phyloP scores from a whole-genome alignment of 2,113 vertebrate species.

The Sula dactylatra region DNA sequence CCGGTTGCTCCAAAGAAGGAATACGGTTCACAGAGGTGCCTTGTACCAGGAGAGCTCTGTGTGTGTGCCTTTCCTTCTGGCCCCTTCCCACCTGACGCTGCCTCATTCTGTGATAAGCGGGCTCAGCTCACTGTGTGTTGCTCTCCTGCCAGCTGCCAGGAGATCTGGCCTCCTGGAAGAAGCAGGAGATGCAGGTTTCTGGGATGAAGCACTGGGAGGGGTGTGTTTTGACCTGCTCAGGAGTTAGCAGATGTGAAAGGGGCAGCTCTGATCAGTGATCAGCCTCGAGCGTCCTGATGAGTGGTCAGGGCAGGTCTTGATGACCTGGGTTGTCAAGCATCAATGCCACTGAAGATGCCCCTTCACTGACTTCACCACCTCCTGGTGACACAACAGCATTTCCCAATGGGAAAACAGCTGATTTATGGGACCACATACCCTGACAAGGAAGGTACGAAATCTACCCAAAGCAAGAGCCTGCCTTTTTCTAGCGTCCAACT shows the following conservation, averaged over 20 bases:
- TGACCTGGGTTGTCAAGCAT: not conserved
- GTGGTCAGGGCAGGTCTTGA: not conserved
- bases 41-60: not conserved
- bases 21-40: not conserved
- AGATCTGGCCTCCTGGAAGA: not conserved
- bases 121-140: not conserved
- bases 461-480: constrained; percentile 22
- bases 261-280: not conserved
- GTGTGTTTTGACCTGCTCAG: not conserved
- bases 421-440: not conserved
- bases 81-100: not conserved
- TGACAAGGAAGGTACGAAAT: not conserved
- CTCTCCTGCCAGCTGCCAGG: not conserved
- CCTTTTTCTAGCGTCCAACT: not conserved
- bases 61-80: not conserved
- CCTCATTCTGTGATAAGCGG: not conserved
- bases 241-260: not conserved
- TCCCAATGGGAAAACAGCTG: not conserved
- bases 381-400: not conserved
- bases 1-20: not conserved
- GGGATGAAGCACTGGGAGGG: not conserved
- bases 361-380: not conserved
- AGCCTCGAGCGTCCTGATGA: not conserved
- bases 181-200: not conserved
- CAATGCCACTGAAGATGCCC: not conserved